These are phyloP conservation scores for Cichlasoma orientale DNA, from an alignment of 2,797 vertebrate genomes.

Conservation along the genomic window DNA sequence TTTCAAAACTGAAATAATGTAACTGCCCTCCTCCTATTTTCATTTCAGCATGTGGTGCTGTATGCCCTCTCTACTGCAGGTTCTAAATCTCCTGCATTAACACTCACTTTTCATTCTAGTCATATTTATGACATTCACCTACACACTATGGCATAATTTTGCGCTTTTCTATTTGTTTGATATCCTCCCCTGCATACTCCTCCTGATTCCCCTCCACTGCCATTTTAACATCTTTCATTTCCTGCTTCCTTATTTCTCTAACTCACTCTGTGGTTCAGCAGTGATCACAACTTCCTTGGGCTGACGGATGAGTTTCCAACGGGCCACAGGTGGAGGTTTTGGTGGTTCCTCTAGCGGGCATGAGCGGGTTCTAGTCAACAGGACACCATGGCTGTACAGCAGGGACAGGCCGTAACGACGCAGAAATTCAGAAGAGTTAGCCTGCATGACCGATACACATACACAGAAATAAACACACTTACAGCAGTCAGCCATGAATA, in stretches of 20 bases:
- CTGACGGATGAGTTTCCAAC: slow-evolving; percentile 89
- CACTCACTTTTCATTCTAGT: slow-evolving; percentile 21
- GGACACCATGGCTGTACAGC: slow-evolving; percentile 84
- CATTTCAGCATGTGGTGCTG: slow-evolving; percentile 31
- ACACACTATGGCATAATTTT: slow-evolving; percentile 45
- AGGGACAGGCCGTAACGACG: slow-evolving; percentile 87
- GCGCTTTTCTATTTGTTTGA: slow-evolving; percentile 45
- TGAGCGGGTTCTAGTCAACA: slow-evolving; percentile 87
- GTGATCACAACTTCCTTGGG: slow-evolving; percentile 79
- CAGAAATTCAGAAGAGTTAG: slow-evolving; percentile 86
- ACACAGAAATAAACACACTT: slow-evolving; percentile 31
- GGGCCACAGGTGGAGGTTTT: slow-evolving; percentile 75
- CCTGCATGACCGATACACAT: slow-evolving; percentile 69
- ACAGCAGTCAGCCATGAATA: background rate
- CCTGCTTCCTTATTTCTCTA: slow-evolving; percentile 6
- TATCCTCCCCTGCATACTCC: slow-evolving; percentile 50
- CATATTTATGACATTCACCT: slow-evolving; percentile 58
- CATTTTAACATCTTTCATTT: slow-evolving; percentile 7
- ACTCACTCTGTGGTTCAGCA: slow-evolving; percentile 87
- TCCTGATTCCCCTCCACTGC: slow-evolving; percentile 19
- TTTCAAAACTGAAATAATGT: slow-evolving; percentile 56
- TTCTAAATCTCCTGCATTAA: slow-evolving; percentile 50
- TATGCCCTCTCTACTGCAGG: slow-evolving; percentile 27
- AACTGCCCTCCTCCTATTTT: slow-evolving; percentile 36
- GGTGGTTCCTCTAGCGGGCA: slow-evolving; percentile 81